Conservation (phyloP, 1,140 invertebrate genomes). For the Rhynchophorus ferrugineus region DNA sequence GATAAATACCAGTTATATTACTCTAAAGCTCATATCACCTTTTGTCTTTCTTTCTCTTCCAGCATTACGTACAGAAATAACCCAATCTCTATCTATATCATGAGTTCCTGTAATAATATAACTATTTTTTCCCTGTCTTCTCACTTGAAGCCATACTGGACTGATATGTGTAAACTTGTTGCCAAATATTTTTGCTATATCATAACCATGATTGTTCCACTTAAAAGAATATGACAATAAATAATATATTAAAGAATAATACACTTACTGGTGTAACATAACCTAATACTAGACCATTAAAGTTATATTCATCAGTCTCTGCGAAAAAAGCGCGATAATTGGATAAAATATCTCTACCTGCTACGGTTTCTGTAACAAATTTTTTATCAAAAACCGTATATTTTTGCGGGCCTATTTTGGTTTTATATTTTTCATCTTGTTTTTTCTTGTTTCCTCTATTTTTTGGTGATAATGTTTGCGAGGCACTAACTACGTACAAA, state of each 20-base stretch:
- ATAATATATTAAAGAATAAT: constrained; percentile 10
- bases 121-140: constrained; percentile 49
- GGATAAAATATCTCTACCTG: constrained; percentile 63
- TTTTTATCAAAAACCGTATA: constrained; percentile 61
- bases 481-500: background rate
- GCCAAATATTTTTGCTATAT: constrained; percentile 83
- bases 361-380: constrained; percentile 57
- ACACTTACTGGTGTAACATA: constrained; percentile 83
- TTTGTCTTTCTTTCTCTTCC: constrained; percentile 43
- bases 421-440: constrained; percentile 13
- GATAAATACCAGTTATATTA: background rate
- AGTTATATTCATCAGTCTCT: constrained; percentile 56
- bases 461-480: constrained; percentile 25
- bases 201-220: constrained; percentile 95
- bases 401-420: constrained; percentile 54
- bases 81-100: constrained; percentile 79
- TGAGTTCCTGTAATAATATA: constrained; percentile 64
- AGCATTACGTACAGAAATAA: constrained; percentile 56
- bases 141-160: constrained; percentile 89
- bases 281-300: constrained; percentile 67
- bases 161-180: constrained; percentile 86
- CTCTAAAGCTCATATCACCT: constrained; percentile 32
- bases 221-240: constrained; percentile 43
- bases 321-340: constrained; percentile 67
- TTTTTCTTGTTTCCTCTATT: constrained; percentile 18